Evolutionary conservation across 2,113 vertebrate genomes (phyloP).

Genomic region (Tychaedon coryphoeus): DNA sequence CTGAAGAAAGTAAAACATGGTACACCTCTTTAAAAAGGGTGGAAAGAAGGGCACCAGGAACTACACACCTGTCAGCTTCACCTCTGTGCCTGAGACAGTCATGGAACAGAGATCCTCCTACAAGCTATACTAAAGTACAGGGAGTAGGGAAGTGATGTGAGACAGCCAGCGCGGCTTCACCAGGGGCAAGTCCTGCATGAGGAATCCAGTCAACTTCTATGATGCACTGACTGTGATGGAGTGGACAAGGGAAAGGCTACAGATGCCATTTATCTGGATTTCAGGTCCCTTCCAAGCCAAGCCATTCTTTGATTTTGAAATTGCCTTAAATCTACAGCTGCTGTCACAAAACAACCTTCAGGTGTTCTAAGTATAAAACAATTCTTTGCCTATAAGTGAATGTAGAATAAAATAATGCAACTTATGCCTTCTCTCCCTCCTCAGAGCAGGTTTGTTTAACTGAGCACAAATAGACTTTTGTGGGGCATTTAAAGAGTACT

Average conservation of each 20-base stretch:
- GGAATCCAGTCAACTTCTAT: background rate
- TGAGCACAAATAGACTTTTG: background rate
- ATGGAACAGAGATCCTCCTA: background rate
- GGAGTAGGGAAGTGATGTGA: background rate
- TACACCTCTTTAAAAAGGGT: background rate
- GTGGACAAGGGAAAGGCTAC: background rate
- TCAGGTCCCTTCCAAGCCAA: background rate
- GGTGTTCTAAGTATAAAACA: background rate
- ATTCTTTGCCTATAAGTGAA: background rate
- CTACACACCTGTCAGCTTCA: background rate
- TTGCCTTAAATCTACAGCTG: background rate
- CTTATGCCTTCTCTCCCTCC: background rate
- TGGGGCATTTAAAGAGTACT: background rate
- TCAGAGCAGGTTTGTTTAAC: background rate
- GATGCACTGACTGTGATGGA: background rate
- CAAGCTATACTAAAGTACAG: background rate
- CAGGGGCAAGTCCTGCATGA: background rate
- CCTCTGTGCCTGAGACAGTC: background rate
- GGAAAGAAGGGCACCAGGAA: background rate
- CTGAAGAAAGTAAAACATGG: background rate
- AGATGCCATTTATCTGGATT: background rate
- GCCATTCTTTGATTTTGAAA: background rate
- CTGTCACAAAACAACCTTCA: background rate
- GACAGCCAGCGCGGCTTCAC: background rate
- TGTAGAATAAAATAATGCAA: background rate